Conservation (phyloP, 2,888 invertebrate species). For the Campoletis raptor region DNA sequence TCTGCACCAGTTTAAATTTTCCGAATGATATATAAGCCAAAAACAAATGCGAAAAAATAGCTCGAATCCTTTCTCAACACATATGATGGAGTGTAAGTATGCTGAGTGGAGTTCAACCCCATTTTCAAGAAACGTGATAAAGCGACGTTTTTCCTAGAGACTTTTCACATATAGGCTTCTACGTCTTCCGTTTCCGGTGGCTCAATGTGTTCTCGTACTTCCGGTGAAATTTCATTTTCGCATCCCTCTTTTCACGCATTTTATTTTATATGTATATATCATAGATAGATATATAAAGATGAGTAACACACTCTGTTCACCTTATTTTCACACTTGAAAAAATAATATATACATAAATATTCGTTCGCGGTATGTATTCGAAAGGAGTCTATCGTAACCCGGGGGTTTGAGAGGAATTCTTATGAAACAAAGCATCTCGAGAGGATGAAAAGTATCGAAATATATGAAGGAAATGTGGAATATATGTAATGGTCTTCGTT, state of each 20-base stretch:
- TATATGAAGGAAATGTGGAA: constrained; percentile 15
- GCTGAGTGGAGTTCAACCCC: constrained; percentile 8
- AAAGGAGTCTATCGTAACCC: constrained; percentile 38
- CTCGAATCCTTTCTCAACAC: constrained; percentile 2
- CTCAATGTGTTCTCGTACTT: constrained; percentile 50
- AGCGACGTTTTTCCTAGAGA: constrained; percentile 30
- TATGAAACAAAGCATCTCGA: neutral
- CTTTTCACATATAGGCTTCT: constrained; percentile 27
- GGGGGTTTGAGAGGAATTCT: constrained; percentile 5
- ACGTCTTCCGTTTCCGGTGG: constrained; percentile 43
- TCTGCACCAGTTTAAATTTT: neutral
- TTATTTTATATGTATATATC: neutral
- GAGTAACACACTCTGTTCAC: neutral
- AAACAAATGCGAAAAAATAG: constrained; percentile 13
- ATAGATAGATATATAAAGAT: constrained; percentile 2
- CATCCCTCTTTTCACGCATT: constrained; percentile 24
- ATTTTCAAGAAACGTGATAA: constrained; percentile 24
- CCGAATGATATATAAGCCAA: constrained; percentile 8
- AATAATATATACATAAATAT: neutral
- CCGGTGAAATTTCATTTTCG: constrained; percentile 59
- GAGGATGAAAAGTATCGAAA: constrained; percentile 8
- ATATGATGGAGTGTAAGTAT: constrained; percentile 20
- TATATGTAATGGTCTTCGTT: constrained; percentile 11
- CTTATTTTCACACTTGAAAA: constrained; percentile 18
- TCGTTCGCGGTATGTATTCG: constrained; percentile 19